Percentiles rank a stretch among this genome's conserved stretches.
Evolutionary conservation across 2,888 invertebrate species (phyloP).

Genomic region (Galerucella pusilla): DNA sequence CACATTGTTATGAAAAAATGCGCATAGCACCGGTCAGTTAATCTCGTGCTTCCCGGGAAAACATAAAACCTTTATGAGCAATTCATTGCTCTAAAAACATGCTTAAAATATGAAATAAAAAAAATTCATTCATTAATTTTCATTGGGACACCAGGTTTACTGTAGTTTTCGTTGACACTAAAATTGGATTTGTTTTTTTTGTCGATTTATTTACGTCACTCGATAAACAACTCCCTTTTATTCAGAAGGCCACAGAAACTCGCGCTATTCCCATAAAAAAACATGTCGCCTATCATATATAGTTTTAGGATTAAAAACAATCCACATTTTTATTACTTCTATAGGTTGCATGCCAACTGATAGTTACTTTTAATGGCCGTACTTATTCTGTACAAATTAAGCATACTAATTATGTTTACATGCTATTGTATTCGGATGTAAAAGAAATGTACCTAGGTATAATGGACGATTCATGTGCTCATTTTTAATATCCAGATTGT

Average conservation of each 20-base stretch:
- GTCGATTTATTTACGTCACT: not conserved
- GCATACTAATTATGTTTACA: not conserved
- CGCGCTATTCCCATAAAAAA: not conserved
- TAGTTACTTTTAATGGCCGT: slow-evolving; percentile 14
- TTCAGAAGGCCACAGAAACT: not conserved
- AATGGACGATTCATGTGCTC: no score
- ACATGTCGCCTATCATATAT: not conserved
- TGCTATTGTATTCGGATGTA: not conserved
- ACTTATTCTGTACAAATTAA: not conserved
- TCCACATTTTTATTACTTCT: slow-evolving; percentile 14
- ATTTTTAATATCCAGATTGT: no score
- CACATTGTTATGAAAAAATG: no score
- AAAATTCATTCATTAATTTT: no score
- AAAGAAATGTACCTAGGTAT: not conserved
- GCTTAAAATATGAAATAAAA: no score
- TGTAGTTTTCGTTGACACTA: no score
- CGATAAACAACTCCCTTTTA: not conserved
- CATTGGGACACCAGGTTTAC: no score
- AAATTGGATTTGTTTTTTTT: not conserved
- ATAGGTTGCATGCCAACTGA: slow-evolving; percentile 8
- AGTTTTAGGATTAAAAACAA: slow-evolving; percentile 9
- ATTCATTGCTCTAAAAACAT: no score
- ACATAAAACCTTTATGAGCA: no score
- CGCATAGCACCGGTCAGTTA: no score
- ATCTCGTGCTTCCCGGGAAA: no score